These are phyloP conservation scores for Bradypodion ventrale DNA, from an alignment of 2,797 vertebrate genomes.

Conservation along the genomic window DNA sequence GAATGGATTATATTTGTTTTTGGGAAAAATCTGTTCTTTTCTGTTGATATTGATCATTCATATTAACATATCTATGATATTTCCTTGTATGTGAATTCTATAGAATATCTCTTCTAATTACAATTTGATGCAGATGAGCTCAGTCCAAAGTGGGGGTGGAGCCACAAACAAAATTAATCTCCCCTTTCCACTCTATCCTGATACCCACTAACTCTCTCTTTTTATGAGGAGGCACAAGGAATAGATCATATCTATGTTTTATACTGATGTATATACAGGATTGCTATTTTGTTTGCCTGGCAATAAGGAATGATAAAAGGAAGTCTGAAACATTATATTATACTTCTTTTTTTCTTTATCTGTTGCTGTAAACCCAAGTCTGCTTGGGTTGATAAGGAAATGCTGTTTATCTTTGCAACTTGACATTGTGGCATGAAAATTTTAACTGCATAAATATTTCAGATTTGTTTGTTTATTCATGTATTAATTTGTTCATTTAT, in stretches of 20 bases:
- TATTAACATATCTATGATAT: conserved; percentile 6
- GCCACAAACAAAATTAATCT: conserved; percentile 42
- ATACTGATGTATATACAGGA: conserved; percentile 50
- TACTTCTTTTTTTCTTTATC: conserved; percentile 46
- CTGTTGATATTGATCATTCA: background rate
- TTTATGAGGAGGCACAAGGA: conserved; percentile 53
- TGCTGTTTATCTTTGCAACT: conserved; percentile 64
- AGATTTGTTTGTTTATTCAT: background rate
- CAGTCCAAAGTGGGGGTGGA: conserved; percentile 46
- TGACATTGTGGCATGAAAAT: conserved; percentile 61
- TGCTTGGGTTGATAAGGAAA: conserved; percentile 67
- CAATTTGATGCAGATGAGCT: conserved; percentile 53
- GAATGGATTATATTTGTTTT: conserved; percentile 23
- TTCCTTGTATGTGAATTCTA: background rate
- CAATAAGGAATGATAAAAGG: conserved; percentile 43
- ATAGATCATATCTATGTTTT: conserved; percentile 40
- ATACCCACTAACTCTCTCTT: background rate
- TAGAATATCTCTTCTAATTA: conserved; percentile 39
- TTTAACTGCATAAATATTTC: conserved; percentile 39
- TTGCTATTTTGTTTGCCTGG: conserved; percentile 51
- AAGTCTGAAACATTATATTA: conserved; percentile 58
- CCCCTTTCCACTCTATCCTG: background rate
- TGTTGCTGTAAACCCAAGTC: conserved; percentile 41
- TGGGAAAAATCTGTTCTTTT: background rate
- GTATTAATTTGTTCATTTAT: background rate